phyloP scores from a whole-genome alignment of 1,140 invertebrate species.

The Lepidurus packardi region DNA sequence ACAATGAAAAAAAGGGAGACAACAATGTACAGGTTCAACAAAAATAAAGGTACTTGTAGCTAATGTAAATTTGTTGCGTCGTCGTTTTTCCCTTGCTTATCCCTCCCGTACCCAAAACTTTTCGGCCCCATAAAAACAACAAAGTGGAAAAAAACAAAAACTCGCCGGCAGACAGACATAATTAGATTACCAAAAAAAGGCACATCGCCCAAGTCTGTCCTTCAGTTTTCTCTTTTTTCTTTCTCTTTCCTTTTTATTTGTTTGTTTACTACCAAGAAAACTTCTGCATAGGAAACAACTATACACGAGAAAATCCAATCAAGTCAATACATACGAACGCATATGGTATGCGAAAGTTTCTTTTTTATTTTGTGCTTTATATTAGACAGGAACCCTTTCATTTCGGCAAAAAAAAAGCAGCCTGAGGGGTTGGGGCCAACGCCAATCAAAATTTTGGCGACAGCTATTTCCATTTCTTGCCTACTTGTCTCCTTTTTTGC shows the following conservation, averaged over 20 bases:
- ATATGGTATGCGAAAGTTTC: neutral
- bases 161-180: neutral
- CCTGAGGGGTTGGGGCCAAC: neutral
- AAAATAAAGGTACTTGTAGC: neutral
- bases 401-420: neutral
- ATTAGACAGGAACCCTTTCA: neutral
- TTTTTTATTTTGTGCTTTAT: neutral
- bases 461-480: neutral
- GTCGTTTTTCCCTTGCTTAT: neutral
- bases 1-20: no score
- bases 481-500: neutral
- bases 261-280: neutral
- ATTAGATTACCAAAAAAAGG: constrained; percentile 1
- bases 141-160: neutral
- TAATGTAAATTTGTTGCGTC: neutral
- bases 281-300: neutral
- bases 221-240: neutral
- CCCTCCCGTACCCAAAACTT: neutral
- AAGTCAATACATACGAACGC: neutral
- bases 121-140: neutral
- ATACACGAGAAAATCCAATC: constrained; percentile 3
- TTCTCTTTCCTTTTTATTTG: neutral
- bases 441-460: neutral
- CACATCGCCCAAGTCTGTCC: neutral
- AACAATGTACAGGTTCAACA: no score